A percentile compares a stretch with the other conserved stretches of the same genome.
Conservation (phyloP, 1,140 invertebrate species). For the Camponotus floridanus region DNA sequence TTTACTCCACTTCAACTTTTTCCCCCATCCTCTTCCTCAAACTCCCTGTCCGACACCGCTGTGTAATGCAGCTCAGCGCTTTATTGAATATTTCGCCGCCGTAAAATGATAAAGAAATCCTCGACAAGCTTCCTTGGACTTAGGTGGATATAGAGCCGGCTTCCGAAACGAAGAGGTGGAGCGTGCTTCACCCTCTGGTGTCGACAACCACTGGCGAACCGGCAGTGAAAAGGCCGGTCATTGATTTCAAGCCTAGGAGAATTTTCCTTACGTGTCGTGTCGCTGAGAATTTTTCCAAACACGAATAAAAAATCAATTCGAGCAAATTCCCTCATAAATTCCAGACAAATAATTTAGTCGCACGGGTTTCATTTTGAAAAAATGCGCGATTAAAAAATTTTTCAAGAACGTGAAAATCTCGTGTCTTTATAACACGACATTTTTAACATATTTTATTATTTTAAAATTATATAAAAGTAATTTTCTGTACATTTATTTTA, state of each 20-base stretch:
- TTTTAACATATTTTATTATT: no score
- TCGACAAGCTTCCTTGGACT: constrained; percentile 50
- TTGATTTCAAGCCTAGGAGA: constrained; percentile 13
- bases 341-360: neutral
- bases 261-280: neutral
- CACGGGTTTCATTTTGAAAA: no score
- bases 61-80: constrained; percentile 65
- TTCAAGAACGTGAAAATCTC: no score
- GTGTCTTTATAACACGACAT: no score
- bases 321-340: neutral
- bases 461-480: no score
- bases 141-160: constrained; percentile 40
- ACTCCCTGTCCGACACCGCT: constrained; percentile 54
- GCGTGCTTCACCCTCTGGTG: neutral
- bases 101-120: constrained; percentile 74
- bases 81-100: constrained; percentile 71
- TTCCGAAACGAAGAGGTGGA: neutral
- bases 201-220: neutral
- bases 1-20: constrained; percentile 62
- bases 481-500: no score
- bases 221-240: neutral
- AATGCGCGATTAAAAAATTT: no score
- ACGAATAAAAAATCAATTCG: neutral
- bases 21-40: neutral
- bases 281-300: neutral